Percentiles rank a stretch among this genome's conserved stretches.
Conservation (phyloP, 2,888 invertebrate genomes). For the Amiota communis region DNA sequence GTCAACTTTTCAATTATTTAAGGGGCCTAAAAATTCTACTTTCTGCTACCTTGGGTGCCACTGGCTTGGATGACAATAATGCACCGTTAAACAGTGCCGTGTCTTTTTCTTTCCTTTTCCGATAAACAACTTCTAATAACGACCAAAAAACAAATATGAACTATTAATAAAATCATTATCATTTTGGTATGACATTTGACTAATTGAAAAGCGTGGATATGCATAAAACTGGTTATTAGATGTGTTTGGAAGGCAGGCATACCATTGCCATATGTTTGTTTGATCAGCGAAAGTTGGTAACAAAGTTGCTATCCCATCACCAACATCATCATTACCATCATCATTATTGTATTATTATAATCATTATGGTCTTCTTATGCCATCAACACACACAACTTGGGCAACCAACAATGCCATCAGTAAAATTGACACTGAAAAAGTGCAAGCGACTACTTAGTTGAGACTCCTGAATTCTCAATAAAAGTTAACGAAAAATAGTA, state of each 20-base stretch:
- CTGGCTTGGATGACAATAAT: too few relatives aligned
- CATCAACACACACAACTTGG: not conserved
- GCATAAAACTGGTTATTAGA: not conserved
- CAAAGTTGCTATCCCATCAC: conserved; percentile 1
- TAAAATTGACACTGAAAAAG: conserved; percentile 27
- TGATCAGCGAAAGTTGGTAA: conserved; percentile 61
- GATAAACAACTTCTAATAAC: too few relatives aligned
- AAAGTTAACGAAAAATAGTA: not conserved
- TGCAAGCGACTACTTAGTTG: conserved; percentile 28
- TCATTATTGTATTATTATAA: not conserved
- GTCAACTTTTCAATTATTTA: too few relatives aligned
- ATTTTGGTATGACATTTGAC: conserved; percentile 61
- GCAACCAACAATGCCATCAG: not conserved
- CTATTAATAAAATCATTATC: conserved; percentile 64
- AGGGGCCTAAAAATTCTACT: too few relatives aligned
- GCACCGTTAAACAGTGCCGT: too few relatives aligned
- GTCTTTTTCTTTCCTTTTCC: too few relatives aligned
- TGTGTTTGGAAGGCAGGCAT: conserved; percentile 45
- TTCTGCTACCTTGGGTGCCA: too few relatives aligned
- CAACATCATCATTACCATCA: conserved; percentile 16
- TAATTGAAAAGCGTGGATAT: conserved; percentile 65
- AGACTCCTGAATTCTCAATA: conserved; percentile 17
- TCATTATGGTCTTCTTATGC: conserved; percentile 7
- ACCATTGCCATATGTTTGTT: conserved; percentile 13
- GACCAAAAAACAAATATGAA: not conserved